Percentiles rank a stretch among this genome's conserved stretches.
Conservation (phyloP, 1,140 invertebrate genomes). For the Teleogryllus occipitalis region DNA sequence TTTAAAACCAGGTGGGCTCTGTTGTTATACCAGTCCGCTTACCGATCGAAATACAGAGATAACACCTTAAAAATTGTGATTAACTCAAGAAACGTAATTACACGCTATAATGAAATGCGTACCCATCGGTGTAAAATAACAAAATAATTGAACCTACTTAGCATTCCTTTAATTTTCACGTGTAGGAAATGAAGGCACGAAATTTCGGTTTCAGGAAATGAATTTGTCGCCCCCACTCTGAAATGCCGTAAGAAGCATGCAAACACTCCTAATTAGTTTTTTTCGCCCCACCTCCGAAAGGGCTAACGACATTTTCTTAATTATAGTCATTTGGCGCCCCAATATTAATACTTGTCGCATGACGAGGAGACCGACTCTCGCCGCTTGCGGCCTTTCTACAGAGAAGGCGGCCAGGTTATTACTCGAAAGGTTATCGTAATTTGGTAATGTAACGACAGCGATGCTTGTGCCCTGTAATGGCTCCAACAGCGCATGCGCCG, state of each 20-base stretch:
- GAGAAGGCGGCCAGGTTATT: neutral
- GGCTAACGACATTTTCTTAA: constrained; percentile 1
- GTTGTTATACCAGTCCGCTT: neutral
- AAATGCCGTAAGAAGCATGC: neutral
- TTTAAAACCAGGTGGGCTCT: neutral
- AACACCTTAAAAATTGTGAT: neutral
- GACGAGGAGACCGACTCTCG: neutral
- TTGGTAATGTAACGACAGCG: neutral
- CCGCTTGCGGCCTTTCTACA: neutral
- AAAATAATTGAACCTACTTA: neutral
- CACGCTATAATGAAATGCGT: neutral
- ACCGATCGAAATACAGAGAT: neutral
- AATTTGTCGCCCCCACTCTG: neutral
- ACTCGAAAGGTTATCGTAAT: neutral
- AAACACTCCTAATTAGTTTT: neutral
- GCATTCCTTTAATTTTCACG: neutral
- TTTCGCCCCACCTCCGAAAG: neutral
- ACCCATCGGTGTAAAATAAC: constrained; percentile 4
- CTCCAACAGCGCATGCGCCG: no score
- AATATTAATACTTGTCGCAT: constrained; percentile 1
- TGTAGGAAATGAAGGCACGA: neutral
- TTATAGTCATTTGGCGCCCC: neutral
- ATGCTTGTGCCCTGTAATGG: no score
- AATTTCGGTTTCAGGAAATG: neutral
- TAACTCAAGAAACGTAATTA: neutral